A percentile compares a stretch with the other conserved stretches of the same genome.
Conservation (phyloP, 2,888 invertebrate genomes). For the Synanthedon formicaeformis region DNA sequence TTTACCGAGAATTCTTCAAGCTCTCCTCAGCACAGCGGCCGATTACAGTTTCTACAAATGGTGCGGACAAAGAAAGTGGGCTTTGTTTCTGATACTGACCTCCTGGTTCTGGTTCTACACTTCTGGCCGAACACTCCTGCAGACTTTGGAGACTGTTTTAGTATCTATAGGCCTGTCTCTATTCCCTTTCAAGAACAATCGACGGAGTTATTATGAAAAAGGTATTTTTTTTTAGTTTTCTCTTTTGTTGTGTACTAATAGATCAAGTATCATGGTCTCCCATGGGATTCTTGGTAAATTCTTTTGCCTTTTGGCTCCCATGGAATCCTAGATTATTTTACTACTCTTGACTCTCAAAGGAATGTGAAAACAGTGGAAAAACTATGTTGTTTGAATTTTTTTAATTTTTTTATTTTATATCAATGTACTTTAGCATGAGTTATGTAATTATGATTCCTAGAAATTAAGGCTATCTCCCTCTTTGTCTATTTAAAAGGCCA, state of each 20-base stretch:
- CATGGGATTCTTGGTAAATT: too few species aligned
- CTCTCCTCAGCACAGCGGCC: conserved; percentile 78
- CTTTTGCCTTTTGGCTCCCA: too few species aligned
- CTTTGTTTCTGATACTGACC: conserved; percentile 77
- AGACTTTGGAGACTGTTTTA: conserved; percentile 86
- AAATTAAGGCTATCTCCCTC: too few species aligned
- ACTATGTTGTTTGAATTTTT: too few species aligned
- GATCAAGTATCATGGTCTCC: neutral
- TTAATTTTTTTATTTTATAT: too few species aligned
- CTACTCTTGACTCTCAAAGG: too few species aligned
- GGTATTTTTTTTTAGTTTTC: conserved; percentile 19
- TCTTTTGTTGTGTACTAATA: conserved; percentile 1
- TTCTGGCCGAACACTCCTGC: conserved; percentile 87
- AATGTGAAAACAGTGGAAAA: too few species aligned
- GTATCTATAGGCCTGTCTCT: conserved; percentile 84
- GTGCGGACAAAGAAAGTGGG: conserved; percentile 81
- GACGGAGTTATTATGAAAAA: conserved; percentile 38
- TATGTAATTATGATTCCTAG: too few species aligned
- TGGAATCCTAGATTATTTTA: too few species aligned
- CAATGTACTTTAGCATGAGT: too few species aligned
- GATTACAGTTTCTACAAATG: conserved; percentile 80
- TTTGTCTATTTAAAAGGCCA: too few species aligned
- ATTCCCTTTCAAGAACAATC: conserved; percentile 76
- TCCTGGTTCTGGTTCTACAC: conserved; percentile 96
- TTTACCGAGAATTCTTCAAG: conserved; percentile 86